These are phyloP conservation scores for Cephus cinctus DNA, from an alignment of 1,140 invertebrate genomes.

Conservation along the genomic window DNA sequence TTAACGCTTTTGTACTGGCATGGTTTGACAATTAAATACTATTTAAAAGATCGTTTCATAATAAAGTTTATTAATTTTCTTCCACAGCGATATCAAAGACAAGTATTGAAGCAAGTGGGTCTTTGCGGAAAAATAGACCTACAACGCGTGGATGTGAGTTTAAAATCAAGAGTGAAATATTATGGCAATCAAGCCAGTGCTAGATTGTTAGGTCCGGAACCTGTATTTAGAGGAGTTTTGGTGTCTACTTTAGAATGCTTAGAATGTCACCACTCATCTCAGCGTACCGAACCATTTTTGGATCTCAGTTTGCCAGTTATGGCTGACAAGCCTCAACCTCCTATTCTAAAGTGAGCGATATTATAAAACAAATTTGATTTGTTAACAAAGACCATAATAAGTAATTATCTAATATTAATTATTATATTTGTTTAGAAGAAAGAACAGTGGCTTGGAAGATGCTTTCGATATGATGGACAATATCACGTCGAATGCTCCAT, in stretches of 20 bases:
- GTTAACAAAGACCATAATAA: neutral
- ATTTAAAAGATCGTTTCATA: neutral
- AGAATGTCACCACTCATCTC: constrained; percentile 82
- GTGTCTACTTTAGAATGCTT: constrained; percentile 89
- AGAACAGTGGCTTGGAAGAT: constrained; percentile 33
- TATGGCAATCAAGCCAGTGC: constrained; percentile 81
- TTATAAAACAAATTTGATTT: neutral
- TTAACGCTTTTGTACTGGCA: no score
- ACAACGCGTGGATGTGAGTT: constrained; percentile 69
- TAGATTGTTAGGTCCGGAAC: constrained; percentile 76
- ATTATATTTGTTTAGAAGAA: constrained; percentile 26
- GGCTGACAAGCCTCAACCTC: constrained; percentile 69
- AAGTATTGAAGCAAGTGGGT: constrained; percentile 72
- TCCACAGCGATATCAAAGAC: constrained; percentile 71
- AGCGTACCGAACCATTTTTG: constrained; percentile 87
- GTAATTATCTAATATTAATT: neutral
- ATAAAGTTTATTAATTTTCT: constrained; percentile 12
- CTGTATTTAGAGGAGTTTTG: constrained; percentile 82
- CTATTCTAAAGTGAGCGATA: constrained; percentile 41
- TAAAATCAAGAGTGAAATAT: constrained; percentile 74
- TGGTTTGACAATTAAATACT: no score
- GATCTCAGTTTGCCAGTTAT: constrained; percentile 91
- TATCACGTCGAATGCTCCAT: constrained; percentile 38
- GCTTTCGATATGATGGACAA: constrained; percentile 30
- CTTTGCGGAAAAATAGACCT: constrained; percentile 67